Evolutionary conservation across 2,888 invertebrate species (phyloP).

Genomic region (Lasioglossum morio): DNA sequence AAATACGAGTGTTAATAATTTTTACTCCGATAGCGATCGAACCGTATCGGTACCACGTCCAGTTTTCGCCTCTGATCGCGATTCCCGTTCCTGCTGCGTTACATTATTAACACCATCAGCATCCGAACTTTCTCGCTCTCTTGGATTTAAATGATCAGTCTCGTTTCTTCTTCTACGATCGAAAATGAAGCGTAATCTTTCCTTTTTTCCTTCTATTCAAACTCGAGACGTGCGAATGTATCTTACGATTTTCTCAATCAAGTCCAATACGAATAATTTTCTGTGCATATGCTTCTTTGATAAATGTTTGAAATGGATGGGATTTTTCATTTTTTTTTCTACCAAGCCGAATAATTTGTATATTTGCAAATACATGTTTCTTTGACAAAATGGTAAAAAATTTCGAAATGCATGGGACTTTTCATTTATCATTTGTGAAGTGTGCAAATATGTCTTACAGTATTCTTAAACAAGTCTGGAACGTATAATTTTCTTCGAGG

Average conservation of each 20-base stretch:
- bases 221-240: not conserved
- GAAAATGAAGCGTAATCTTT: constrained; percentile 7
- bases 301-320: not conserved
- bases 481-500: not conserved
- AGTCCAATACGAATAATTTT: not conserved
- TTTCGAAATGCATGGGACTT: too few species aligned
- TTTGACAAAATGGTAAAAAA: too few species aligned
- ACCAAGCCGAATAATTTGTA: too few species aligned
- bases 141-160: constrained; percentile 9
- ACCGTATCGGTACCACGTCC: constrained; percentile 48
- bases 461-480: not conserved
- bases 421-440: too few species aligned
- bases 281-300: not conserved
- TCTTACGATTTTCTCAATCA: not conserved
- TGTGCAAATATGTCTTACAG: not conserved
- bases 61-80: constrained; percentile 50
- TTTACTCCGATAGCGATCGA: constrained; percentile 64
- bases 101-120: constrained; percentile 22
- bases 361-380: too few species aligned
- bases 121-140: constrained; percentile 24
- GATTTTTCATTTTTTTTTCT: too few species aligned
- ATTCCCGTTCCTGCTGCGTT: constrained; percentile 28
- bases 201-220: not conserved
- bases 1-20: constrained; percentile 68
- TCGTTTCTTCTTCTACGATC: not conserved